phyloP scores from a whole-genome alignment of 2,888 invertebrate species.

The Hypselothyrea guttata region DNA sequence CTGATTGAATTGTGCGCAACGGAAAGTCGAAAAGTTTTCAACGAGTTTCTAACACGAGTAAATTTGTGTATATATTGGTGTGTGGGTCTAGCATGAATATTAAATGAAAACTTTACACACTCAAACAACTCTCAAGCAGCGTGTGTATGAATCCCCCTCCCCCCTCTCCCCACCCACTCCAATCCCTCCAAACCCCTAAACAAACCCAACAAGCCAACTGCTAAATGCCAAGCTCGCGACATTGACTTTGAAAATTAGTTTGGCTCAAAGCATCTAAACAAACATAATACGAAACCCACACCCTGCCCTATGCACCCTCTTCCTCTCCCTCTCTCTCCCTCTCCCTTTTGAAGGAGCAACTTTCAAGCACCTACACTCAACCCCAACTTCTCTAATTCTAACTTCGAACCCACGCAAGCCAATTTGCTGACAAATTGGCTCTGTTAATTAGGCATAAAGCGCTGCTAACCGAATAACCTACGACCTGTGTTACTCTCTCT shows the following conservation, averaged over 20 bases:
- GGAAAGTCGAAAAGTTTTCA: constrained; percentile 62
- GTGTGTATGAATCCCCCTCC: too few relatives aligned
- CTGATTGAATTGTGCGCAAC: constrained; percentile 65
- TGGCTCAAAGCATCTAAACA: constrained; percentile 13
- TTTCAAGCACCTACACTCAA: constrained; percentile 2
- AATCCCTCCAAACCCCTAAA: too few relatives aligned
- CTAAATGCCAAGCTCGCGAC: constrained; percentile 38
- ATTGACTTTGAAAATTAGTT: constrained; percentile 68
- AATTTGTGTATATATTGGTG: constrained; percentile 3
- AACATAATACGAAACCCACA: neutral
- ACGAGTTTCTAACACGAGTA: constrained; percentile 46
- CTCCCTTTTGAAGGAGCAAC: too few relatives aligned
- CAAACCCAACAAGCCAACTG: neutral
- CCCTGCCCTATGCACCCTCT: too few relatives aligned
- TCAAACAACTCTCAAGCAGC: constrained; percentile 23
- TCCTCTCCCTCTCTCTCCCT: too few relatives aligned
- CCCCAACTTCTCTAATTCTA: neutral
- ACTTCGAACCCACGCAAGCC: neutral
- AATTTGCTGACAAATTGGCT: constrained; percentile 31
- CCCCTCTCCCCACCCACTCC: too few relatives aligned
- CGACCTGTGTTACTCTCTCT: constrained; percentile 5
- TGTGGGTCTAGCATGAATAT: constrained; percentile 43
- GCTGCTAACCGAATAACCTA: constrained; percentile 11
- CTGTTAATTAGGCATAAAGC: constrained; percentile 33
- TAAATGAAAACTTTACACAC: constrained; percentile 65